Evolutionary conservation across 2,113 vertebrate genomes (phyloP).

Genomic region (Neolamprologus sp.): DNA sequence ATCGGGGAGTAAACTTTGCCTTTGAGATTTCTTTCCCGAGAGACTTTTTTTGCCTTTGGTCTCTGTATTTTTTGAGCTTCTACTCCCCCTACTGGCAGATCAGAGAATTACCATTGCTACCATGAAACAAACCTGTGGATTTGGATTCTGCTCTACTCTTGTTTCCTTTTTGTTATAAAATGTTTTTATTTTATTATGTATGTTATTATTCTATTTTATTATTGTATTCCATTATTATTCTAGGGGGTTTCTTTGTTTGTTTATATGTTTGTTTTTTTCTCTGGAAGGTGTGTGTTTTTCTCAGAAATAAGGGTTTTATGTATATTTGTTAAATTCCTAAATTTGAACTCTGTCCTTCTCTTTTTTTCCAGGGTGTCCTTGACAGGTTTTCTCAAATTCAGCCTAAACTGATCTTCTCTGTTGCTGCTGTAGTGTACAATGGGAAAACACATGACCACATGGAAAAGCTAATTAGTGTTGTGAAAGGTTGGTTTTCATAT

Average conservation of each 20-base stretch:
- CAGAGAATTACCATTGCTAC: background rate
- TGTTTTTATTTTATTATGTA: background rate
- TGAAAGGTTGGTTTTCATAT: slow-evolving; percentile 73
- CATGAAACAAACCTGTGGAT: background rate
- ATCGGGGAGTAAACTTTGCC: background rate
- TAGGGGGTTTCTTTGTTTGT: background rate
- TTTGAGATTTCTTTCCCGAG: background rate
- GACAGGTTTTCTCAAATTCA: slow-evolving; percentile 96
- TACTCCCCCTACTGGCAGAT: slow-evolving; percentile 9
- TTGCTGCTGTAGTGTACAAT: slow-evolving; percentile 91
- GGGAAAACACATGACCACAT: slow-evolving; percentile 86
- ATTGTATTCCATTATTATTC: background rate
- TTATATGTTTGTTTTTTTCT: background rate
- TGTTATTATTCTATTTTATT: background rate
- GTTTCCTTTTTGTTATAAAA: background rate
- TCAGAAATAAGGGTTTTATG: background rate
- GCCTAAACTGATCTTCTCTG: slow-evolving; percentile 92
- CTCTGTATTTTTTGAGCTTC: background rate
- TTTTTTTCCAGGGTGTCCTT: slow-evolving; percentile 80
- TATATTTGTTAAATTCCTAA: background rate
- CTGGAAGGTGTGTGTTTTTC: background rate
- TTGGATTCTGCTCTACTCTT: background rate
- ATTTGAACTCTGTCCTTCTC: background rate
- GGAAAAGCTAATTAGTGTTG: slow-evolving; percentile 87
- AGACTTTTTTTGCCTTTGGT: background rate